These are phyloP conservation scores for Neoitamus cyanurus DNA, from an alignment of 2,888 invertebrate species.

Conservation along the genomic window DNA sequence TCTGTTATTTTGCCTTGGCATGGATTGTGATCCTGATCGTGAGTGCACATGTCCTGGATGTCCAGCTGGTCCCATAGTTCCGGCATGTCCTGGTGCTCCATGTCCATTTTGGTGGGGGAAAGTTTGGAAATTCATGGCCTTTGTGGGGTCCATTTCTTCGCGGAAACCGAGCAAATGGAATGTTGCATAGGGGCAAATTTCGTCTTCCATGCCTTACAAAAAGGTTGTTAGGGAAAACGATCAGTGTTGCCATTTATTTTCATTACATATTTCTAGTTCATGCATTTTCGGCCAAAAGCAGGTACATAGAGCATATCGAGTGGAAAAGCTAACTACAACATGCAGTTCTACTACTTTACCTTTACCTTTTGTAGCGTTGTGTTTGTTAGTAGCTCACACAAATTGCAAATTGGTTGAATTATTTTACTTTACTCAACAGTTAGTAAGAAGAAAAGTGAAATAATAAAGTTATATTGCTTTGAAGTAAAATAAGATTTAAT, in stretches of 20 bases:
- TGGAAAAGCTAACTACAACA: background rate
- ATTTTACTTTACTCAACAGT: background rate
- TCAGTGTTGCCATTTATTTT: background rate
- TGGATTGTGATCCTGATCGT: constrained; percentile 89
- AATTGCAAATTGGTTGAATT: background rate
- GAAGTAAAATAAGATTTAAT: background rate
- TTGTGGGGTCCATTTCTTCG: constrained; percentile 94
- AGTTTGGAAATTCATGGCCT: constrained; percentile 90
- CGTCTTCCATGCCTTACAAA: constrained; percentile 88
- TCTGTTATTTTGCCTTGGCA: constrained; percentile 81
- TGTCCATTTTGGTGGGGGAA: constrained; percentile 79
- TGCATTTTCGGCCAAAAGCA: background rate
- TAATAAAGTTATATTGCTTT: background rate
- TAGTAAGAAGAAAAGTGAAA: constrained; percentile 18
- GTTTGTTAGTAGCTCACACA: constrained; percentile 37
- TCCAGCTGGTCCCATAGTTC: constrained; percentile 85
- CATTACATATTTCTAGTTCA: background rate
- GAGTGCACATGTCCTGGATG: constrained; percentile 82
- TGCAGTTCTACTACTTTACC: constrained; percentile 9
- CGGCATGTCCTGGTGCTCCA: constrained; percentile 76
- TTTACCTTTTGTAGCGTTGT: background rate
- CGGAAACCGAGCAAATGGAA: constrained; percentile 96
- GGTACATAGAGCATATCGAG: background rate
- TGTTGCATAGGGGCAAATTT: constrained; percentile 96
- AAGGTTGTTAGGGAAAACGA: constrained; percentile 25